phyloP scores from a whole-genome alignment of 2,113 vertebrate genomes.

The Melanostigma gelatinosum region DNA sequence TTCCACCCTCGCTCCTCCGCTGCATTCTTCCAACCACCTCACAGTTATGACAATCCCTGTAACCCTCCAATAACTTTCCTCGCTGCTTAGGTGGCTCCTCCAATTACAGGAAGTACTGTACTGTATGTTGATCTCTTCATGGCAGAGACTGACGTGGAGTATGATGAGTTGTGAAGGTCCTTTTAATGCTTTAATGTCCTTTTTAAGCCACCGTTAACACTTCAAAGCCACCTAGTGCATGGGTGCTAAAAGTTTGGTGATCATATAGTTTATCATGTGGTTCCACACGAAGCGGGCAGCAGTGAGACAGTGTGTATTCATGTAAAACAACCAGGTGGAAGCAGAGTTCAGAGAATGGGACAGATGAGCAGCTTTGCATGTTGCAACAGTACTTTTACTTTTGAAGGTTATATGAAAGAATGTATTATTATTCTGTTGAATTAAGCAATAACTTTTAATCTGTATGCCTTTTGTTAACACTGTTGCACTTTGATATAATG shows the following conservation, averaged over 20 bases:
- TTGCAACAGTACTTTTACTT: background rate
- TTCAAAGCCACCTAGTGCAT: background rate
- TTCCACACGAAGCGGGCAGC: background rate
- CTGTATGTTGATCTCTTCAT: background rate
- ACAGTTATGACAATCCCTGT: background rate
- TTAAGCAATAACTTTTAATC: background rate
- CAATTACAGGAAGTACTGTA: slow-evolving; percentile 57
- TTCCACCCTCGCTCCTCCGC: slow-evolving; percentile 19
- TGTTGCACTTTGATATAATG: background rate
- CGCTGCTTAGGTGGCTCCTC: slow-evolving; percentile 31
- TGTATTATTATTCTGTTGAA: background rate
- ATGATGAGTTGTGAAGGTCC: background rate
- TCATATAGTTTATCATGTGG: background rate
- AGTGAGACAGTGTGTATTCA: background rate
- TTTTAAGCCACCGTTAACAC: background rate
- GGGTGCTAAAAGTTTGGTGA: background rate
- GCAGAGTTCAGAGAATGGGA: slow-evolving; percentile 4
- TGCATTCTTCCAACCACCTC: slow-evolving; percentile 57
- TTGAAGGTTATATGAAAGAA: background rate
- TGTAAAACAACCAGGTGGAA: slow-evolving; percentile 35
- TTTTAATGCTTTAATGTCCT: too few relatives aligned
- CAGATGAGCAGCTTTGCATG: background rate
- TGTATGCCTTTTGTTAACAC: background rate
- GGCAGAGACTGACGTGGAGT: background rate
- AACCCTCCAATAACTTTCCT: slow-evolving; percentile 29